These are phyloP conservation scores for Phenacoccus solenopsis DNA, from an alignment of 1,140 invertebrate species.

Conservation along the genomic window DNA sequence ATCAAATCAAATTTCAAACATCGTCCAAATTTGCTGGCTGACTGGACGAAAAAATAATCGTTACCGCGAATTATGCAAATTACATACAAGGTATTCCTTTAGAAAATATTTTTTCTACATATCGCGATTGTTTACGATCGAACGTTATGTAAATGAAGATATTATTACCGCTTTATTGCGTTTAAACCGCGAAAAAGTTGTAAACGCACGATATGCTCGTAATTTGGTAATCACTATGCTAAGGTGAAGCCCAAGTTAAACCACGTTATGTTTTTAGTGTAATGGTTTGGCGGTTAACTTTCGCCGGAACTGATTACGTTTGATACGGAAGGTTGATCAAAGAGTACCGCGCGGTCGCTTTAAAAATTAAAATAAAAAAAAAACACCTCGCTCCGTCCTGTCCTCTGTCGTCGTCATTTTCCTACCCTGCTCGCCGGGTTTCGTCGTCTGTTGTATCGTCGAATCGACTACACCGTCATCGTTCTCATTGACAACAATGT, in stretches of 20 bases:
- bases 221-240: not conserved
- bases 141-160: not conserved
- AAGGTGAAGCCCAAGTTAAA: not conserved
- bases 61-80: no score
- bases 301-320: conserved; percentile 1
- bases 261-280: not conserved
- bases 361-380: not conserved
- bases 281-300: conserved; percentile 1
- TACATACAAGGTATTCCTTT: not conserved
- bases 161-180: not conserved
- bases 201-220: not conserved
- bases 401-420: not conserved
- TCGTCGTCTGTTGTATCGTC: no score
- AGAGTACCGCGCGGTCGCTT: not conserved
- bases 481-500: not conserved
- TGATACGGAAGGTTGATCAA: conserved; percentile 1
- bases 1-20: no score
- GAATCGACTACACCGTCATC: no score
- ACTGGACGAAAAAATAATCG: no score
- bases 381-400: not conserved
- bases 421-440: no score
- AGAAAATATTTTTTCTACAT: not conserved
- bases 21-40: no score
- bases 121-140: not conserved
- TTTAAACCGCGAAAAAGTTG: not conserved